These are phyloP conservation scores for Drosophila helvetica DNA, from an alignment of 2,888 invertebrate species.

Conservation along the genomic window DNA sequence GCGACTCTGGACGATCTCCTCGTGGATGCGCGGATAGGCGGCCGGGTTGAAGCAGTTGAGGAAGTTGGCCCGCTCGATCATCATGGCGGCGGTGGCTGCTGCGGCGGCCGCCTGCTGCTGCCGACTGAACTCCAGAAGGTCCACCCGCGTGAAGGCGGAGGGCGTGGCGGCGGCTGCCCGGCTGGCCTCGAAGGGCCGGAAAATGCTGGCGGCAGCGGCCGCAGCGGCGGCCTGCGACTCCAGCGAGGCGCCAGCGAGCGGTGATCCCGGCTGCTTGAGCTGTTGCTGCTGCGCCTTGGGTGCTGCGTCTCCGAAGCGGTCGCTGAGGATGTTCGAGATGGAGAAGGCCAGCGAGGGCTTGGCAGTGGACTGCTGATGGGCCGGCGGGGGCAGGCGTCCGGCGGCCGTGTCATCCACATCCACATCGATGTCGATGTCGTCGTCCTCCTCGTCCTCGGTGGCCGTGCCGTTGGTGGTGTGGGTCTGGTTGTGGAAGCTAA, in stretches of 20 bases:
- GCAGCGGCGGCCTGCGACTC: constrained; percentile 39
- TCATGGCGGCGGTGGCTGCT: constrained; percentile 83
- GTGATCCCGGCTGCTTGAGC: constrained; percentile 28
- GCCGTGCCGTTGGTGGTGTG: constrained; percentile 54
- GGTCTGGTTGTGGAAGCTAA: constrained; percentile 76
- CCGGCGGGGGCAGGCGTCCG: constrained; percentile 75
- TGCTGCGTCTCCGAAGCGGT: constrained; percentile 81
- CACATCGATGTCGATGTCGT: constrained; percentile 78
- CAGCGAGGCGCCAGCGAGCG: constrained; percentile 10
- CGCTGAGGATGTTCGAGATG: constrained; percentile 84
- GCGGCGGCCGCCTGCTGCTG: constrained; percentile 82
- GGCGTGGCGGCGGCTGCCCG: constrained; percentile 71
- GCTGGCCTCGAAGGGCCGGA: constrained; percentile 82
- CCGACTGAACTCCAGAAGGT: constrained; percentile 82
- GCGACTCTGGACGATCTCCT: constrained; percentile 83
- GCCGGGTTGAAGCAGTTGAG: constrained; percentile 83
- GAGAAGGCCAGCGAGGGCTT: constrained; percentile 83
- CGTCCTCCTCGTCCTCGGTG: constrained; percentile 77
- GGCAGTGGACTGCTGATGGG: constrained; percentile 77
- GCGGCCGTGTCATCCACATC: constrained; percentile 71
- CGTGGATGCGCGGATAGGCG: constrained; percentile 83
- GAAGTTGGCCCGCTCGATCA: constrained; percentile 83
- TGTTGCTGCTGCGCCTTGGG: constrained; percentile 47
- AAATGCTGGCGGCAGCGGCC: constrained; percentile 73
- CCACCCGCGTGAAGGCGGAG: constrained; percentile 83